phyloP scores from a whole-genome alignment of 1,140 invertebrate species.

The Drosophila kurseongensis region DNA sequence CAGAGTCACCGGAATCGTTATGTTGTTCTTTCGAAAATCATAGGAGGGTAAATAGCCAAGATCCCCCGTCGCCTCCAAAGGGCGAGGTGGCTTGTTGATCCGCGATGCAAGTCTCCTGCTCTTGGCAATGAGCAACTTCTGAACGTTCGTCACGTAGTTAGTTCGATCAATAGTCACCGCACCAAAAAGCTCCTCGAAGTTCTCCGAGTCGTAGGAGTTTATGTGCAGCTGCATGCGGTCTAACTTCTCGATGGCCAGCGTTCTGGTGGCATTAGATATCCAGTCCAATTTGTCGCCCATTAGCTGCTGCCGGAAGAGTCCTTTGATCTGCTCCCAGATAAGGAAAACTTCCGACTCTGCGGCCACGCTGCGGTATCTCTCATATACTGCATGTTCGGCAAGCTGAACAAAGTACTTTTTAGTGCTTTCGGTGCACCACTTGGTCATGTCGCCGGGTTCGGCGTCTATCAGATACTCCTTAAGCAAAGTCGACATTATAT shows the following conservation, averaged over 20 bases:
- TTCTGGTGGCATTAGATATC: constrained; percentile 62
- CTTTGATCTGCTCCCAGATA: constrained; percentile 61
- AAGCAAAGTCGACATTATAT: constrained; percentile 62
- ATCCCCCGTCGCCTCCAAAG: constrained; percentile 26
- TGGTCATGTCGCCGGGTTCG: not conserved
- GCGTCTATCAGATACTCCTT: constrained; percentile 45
- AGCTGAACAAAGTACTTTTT: constrained; percentile 65
- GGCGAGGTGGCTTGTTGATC: constrained; percentile 7
- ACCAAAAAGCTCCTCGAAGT: constrained; percentile 55
- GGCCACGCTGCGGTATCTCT: constrained; percentile 39
- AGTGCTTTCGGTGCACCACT: constrained; percentile 53
- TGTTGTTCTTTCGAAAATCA: constrained; percentile 52
- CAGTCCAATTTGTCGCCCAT: constrained; percentile 66
- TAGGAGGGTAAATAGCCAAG: constrained; percentile 63
- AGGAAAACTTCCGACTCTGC: constrained; percentile 53
- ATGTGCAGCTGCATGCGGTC: constrained; percentile 63
- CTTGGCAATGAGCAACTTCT: constrained; percentile 44
- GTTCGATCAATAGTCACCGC: constrained; percentile 36
- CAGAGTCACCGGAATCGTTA: constrained; percentile 68
- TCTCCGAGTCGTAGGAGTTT: constrained; percentile 61
- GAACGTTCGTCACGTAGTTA: constrained; percentile 67
- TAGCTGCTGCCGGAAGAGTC: constrained; percentile 51
- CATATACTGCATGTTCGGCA: constrained; percentile 60
- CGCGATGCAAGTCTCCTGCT: constrained; percentile 11
- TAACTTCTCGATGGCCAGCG: constrained; percentile 63